Conservation (phyloP, 2,888 invertebrate species). For the Mamestra brassicae region DNA sequence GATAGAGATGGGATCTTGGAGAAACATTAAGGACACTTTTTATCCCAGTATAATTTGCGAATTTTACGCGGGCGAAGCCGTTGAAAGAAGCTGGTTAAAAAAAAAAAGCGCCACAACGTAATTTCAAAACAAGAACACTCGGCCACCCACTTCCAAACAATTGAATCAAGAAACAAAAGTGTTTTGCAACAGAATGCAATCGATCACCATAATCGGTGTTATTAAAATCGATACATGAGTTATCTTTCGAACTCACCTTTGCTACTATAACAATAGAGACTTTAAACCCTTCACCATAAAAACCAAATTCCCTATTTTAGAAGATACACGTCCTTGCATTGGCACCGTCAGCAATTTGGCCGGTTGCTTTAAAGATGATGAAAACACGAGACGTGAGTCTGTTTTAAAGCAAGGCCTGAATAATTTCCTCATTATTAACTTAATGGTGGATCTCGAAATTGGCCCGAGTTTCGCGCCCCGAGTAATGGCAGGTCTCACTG, state of each 20-base stretch:
- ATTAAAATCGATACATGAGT: slow-evolving; percentile 66
- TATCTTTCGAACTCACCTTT: slow-evolving; percentile 46
- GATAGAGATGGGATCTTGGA: no score
- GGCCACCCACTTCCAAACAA: slow-evolving; percentile 71
- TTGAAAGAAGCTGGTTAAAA: neutral
- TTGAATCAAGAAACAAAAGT: slow-evolving; percentile 71
- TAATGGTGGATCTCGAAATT: slow-evolving; percentile 82
- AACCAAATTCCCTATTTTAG: slow-evolving; percentile 19
- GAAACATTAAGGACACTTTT: neutral
- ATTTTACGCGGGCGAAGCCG: no score
- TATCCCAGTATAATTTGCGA: neutral
- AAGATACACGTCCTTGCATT: slow-evolving; percentile 21
- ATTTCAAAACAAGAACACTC: slow-evolving; percentile 68
- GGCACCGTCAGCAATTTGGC: slow-evolving; percentile 42
- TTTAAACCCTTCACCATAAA: slow-evolving; percentile 31
- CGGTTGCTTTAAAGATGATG: slow-evolving; percentile 77
- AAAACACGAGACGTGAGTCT: slow-evolving; percentile 79
- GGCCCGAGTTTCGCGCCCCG: slow-evolving; percentile 76
- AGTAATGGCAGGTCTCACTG: slow-evolving; percentile 71
- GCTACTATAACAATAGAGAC: slow-evolving; percentile 45
- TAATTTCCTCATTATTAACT: slow-evolving; percentile 82
- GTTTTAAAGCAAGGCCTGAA: slow-evolving; percentile 72
- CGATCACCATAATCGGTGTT: slow-evolving; percentile 74
- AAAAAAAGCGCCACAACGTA: slow-evolving; percentile 23
- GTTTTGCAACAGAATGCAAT: slow-evolving; percentile 74